These are phyloP conservation scores for Eulemur coronatus DNA, from an alignment of 2,797 vertebrate species.

Conservation along the genomic window DNA sequence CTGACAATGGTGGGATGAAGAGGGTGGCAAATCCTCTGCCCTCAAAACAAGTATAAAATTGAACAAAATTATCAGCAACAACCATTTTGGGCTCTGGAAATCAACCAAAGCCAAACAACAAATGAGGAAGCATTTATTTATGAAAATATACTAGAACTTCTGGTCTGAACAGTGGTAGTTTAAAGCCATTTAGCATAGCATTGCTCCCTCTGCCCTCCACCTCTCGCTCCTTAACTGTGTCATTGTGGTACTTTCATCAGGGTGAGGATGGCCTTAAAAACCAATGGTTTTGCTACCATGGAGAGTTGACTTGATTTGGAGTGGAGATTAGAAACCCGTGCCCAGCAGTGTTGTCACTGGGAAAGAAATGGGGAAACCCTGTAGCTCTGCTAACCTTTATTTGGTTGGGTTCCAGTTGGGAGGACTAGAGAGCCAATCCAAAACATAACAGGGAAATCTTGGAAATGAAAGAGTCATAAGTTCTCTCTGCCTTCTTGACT, in stretches of 20 bases:
- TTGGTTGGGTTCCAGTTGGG: background rate
- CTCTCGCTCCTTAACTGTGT: background rate
- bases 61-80: background rate
- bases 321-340: background rate
- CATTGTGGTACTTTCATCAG: too few relatives aligned
- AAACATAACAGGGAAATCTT: background rate
- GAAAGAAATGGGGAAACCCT: background rate
- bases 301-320: background rate
- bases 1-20: background rate
- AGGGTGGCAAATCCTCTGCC: background rate
- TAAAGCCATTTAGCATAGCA: background rate
- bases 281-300: background rate
- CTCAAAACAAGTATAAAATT: background rate
- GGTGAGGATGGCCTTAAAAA: background rate
- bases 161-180: background rate
- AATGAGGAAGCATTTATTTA: background rate
- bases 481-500: background rate
- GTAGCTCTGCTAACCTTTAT: background rate
- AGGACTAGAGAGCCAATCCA: background rate
- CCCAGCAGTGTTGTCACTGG: background rate
- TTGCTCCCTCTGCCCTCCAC: rapidly evolving
- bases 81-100: background rate
- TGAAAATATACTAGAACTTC: background rate
- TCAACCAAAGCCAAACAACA: background rate
- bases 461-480: background rate